Evolutionary conservation across 2,113 vertebrate species (phyloP).

Genomic region (Propithecus coquereli): DNA sequence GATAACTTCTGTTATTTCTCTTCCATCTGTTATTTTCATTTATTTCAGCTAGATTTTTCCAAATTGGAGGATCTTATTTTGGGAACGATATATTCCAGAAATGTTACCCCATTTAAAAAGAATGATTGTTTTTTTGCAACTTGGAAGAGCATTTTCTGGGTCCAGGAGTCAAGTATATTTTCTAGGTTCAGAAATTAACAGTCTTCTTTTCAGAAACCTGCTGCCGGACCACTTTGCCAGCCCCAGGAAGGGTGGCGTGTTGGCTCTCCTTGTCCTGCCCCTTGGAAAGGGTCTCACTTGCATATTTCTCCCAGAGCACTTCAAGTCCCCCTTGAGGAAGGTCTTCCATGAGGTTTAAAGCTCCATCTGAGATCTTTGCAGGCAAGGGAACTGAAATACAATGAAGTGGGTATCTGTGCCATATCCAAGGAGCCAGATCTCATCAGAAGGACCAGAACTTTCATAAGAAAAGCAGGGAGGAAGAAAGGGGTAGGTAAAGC

Average conservation of each 20-base stretch:
- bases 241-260: fast-evolving
- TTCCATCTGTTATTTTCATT: constrained; percentile 79
- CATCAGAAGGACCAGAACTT: not conserved
- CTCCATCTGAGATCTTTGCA: not conserved
- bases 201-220: not conserved
- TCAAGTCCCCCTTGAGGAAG: not conserved
- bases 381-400: not conserved
- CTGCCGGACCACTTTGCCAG: not conserved
- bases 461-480: not conserved
- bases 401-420: not conserved
- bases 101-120: constrained; percentile 71
- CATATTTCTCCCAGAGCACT: not conserved
- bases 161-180: not conserved
- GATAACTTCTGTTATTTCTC: constrained; percentile 77
- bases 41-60: constrained; percentile 78
- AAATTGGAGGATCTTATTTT: constrained; percentile 77
- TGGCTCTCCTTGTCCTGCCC: not conserved
- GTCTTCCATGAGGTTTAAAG: not conserved
- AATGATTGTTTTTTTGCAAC: constrained; percentile 1
- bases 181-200: constrained; percentile 6
- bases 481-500: too few species aligned
- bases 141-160: constrained; percentile 38
- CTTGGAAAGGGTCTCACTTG: not conserved
- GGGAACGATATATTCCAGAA: constrained; percentile 73
- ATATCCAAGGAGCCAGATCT: not conserved